Percentiles rank a stretch among this genome's conserved stretches.
phyloP scores from a whole-genome alignment of 2,797 vertebrate species.

The Pangasius larnaudii region DNA sequence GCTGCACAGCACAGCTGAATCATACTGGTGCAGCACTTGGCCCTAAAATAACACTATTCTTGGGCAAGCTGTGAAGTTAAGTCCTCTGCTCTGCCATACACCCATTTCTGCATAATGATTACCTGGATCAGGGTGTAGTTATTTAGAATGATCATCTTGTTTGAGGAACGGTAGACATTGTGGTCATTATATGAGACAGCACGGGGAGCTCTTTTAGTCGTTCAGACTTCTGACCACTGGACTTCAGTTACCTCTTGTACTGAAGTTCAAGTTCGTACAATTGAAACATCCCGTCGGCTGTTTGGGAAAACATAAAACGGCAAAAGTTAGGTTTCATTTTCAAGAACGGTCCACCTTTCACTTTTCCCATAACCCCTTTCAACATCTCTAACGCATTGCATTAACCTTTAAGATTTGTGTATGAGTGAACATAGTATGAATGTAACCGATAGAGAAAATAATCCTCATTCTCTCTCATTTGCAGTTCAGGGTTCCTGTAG shows the following conservation, averaged over 20 bases:
- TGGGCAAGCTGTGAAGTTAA: constrained; percentile 1
- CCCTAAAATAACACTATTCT: constrained; percentile 36
- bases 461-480: constrained; percentile 91
- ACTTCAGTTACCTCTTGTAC: background rate
- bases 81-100: background rate
- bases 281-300: background rate
- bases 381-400: constrained; percentile 25
- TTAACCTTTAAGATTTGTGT: constrained; percentile 31
- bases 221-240: background rate
- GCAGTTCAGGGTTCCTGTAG: constrained; percentile 97
- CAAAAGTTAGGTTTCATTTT: background rate
- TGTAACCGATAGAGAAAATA: constrained; percentile 80
- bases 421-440: constrained; percentile 40
- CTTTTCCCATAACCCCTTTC: constrained; percentile 25
- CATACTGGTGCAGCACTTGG: background rate
- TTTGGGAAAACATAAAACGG: background rate
- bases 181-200: background rate
- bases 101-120: background rate
- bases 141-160: background rate
- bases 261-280: background rate
- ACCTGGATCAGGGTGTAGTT: background rate
- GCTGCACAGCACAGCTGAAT: background rate
- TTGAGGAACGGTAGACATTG: background rate
- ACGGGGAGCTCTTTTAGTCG: too few relatives aligned
- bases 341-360: background rate